Evolutionary conservation across 2,113 vertebrate genomes (phyloP), one percentile per base, ranked within the genome.

Genomic region (Madoqua kirkii): DNA sequence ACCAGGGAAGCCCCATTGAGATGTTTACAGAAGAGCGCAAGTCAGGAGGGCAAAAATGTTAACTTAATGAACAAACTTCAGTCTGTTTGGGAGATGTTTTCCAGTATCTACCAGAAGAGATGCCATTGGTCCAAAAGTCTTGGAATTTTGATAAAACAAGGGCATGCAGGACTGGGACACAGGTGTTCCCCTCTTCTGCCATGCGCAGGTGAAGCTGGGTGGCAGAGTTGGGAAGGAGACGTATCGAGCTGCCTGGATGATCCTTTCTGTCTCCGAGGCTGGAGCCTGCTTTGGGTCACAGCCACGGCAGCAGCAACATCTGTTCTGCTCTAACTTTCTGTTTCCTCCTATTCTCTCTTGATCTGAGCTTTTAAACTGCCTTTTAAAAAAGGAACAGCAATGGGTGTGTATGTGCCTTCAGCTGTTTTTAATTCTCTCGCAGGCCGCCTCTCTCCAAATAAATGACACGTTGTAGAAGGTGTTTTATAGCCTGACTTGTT

Each of bases 381-480:
- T 71, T 85, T 93, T 89, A 60, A 91, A 31, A n/a, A 55, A 23
- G 64, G 36, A 93, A 76, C 45, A 52, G 54, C 79, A 13, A 7
- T 29, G 79, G 40, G 15, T 21, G 31, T 2, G 4, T 14, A 13
- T 81, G 25, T 52, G 19, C 62, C 57, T 25, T 45, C 90, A 96
- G 87, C 87, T 96, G 93, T 67, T 97, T 91, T 84, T 85, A 57
- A 91, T 97, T 93, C 40, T 67, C 74, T 92, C 74, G n/a, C 62
- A 86, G 84, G 64, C 36, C 40, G 4, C 29, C 76, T 88, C 48
- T 95, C 59, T 87, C 55, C 82, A 86, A 62, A 36, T 79, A 92
- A 93, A 91, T 48, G 81, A 89, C 95, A 96, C 89, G 5, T 36
- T 19, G 36, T 62, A 62, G 76, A 87, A 96, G 94, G 87, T 87